Percentiles rank a stretch among this genome's conserved stretches.
Evolutionary conservation across 2,888 invertebrate species (phyloP).

Genomic region (Alviniconcha strummeri): DNA sequence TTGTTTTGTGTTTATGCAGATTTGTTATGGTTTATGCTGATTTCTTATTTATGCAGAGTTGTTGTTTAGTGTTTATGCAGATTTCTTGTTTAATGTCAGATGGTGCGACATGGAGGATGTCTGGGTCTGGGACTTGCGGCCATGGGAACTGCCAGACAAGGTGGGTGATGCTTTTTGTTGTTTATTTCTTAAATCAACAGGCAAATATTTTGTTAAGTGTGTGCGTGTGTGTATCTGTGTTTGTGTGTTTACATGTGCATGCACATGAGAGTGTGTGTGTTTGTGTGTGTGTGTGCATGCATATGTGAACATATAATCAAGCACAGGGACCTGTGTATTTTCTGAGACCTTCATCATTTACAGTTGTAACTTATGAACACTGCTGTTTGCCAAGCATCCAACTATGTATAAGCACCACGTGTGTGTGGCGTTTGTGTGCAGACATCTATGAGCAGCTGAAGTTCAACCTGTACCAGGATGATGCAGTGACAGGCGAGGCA

Average conservation of each 20-base stretch:
- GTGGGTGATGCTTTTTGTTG: slow-evolving; percentile 43
- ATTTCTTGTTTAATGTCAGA: slow-evolving; percentile 74
- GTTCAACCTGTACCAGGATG: slow-evolving; percentile 97
- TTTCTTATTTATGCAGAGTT: too few relatives aligned
- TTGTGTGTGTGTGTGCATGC: slow-evolving; percentile 7
- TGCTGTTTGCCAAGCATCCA: too few relatives aligned
- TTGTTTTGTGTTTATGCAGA: too few relatives aligned
- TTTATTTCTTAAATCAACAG: background rate
- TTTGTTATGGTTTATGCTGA: too few relatives aligned
- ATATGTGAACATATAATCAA: background rate
- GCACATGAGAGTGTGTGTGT: slow-evolving; percentile 4
- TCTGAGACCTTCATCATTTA: too few relatives aligned
- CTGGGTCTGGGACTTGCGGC: slow-evolving; percentile 97
- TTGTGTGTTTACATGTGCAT: background rate
- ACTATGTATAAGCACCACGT: too few relatives aligned
- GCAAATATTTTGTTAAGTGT: background rate
- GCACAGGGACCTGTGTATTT: too few relatives aligned
- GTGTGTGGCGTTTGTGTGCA: slow-evolving; percentile 72
- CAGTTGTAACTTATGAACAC: too few relatives aligned
- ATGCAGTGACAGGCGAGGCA: slow-evolving; percentile 98
- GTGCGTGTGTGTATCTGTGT: slow-evolving; percentile 4
- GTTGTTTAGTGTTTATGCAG: background rate
- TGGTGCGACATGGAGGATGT: slow-evolving; percentile 98
- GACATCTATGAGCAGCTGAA: slow-evolving; percentile 98
- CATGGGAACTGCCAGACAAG: slow-evolving; percentile 93